These are phyloP conservation scores for Anthophora plumipes DNA, from an alignment of 2,888 invertebrate species.

Conservation along the genomic window DNA sequence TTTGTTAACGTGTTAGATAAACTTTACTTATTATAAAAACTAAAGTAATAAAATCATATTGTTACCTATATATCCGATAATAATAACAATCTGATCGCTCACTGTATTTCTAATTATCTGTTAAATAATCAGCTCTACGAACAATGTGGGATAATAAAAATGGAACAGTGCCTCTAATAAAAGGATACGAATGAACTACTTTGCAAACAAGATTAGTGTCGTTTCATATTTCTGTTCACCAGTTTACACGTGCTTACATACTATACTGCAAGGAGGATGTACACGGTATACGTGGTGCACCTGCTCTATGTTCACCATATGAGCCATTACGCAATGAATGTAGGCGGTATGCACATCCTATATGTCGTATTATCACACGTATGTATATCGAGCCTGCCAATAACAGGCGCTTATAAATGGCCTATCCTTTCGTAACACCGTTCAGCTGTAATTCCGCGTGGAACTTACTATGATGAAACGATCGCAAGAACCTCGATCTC, in stretches of 20 bases:
- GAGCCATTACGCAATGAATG: constrained; percentile 71
- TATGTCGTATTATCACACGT: constrained; percentile 68
- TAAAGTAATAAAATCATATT: too few relatives aligned
- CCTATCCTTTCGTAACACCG: constrained; percentile 71
- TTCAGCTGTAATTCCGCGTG: constrained; percentile 44
- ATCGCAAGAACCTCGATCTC: constrained; percentile 14
- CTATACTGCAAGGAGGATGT: constrained; percentile 31
- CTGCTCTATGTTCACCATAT: constrained; percentile 59
- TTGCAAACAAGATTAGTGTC: not conserved
- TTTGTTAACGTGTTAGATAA: too few relatives aligned
- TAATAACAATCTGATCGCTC: too few relatives aligned
- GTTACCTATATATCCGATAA: too few relatives aligned
- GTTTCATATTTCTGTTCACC: constrained; percentile 15
- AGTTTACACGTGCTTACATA: constrained; percentile 32
- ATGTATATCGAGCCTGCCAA: constrained; percentile 73
- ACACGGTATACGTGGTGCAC: constrained; percentile 17
- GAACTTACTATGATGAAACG: constrained; percentile 58
- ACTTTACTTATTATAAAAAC: too few relatives aligned
- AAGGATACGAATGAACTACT: not conserved
- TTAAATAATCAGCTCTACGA: too few relatives aligned
- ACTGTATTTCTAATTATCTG: too few relatives aligned
- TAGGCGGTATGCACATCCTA: constrained; percentile 59
- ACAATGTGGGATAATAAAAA: not conserved
- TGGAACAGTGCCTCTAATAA: not conserved
- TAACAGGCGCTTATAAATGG: constrained; percentile 71